phyloP scores from a whole-genome alignment of 1,140 invertebrate genomes.

The Eueides isabella region DNA sequence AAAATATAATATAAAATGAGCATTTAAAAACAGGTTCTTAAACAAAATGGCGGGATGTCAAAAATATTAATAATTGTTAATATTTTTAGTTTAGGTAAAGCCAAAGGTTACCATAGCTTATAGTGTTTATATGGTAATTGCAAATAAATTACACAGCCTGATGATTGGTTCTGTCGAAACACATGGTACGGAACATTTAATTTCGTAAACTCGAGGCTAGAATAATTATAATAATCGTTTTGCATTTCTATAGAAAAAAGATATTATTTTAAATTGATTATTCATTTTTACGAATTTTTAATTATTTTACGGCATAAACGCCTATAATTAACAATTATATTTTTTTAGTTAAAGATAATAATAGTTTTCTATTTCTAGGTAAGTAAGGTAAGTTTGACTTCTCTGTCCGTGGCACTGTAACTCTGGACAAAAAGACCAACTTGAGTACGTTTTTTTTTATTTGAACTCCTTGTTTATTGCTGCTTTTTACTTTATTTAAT shows the following conservation, averaged over 20 bases:
- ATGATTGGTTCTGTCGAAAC: slow-evolving; percentile 11
- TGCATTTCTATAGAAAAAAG: not conserved
- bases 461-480: too few species aligned
- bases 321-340: too few species aligned
- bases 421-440: too few species aligned
- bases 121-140: slow-evolving; percentile 9
- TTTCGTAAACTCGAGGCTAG: not conserved
- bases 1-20: not conserved
- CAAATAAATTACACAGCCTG: not conserved
- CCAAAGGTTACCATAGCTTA: not conserved
- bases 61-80: not conserved
- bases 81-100: not conserved
- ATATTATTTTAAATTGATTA: not conserved
- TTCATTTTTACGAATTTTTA: not conserved
- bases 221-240: slow-evolving; percentile 2
- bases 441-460: too few species aligned
- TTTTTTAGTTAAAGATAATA: too few species aligned
- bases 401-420: too few species aligned
- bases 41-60: not conserved
- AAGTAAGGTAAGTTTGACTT: too few species aligned
- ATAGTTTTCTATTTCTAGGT: too few species aligned
- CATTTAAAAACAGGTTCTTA: not conserved
- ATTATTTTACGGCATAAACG: not conserved
- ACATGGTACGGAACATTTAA: not conserved
- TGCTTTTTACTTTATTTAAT: too few species aligned